phyloP scores from a whole-genome alignment of 2,113 vertebrate genomes.

The Ciconia boyciana region DNA sequence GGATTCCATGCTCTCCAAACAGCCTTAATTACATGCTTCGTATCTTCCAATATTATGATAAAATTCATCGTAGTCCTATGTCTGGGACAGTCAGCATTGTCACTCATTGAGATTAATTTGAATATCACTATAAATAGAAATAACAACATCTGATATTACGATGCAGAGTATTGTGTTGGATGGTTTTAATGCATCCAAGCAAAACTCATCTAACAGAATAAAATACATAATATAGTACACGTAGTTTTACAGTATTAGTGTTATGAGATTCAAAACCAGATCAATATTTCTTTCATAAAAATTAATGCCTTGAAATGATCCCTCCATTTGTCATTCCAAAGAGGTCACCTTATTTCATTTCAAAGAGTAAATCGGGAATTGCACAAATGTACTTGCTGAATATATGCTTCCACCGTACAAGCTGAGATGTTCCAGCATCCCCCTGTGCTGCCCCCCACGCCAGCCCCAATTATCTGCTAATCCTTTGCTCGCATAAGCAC shows the following conservation, averaged over 20 bases:
- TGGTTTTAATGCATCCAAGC: slow-evolving; percentile 1
- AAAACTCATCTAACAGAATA: slow-evolving; percentile 23
- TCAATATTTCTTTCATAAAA: slow-evolving; percentile 58
- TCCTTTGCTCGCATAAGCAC: neutral
- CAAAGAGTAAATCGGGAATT: neutral
- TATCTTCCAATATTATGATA: slow-evolving; percentile 31
- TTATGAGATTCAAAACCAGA: slow-evolving; percentile 30
- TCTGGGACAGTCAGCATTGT: slow-evolving; percentile 27
- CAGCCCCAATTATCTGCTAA: neutral
- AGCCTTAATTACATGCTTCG: slow-evolving; percentile 51
- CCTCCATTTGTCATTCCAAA: slow-evolving; percentile 43
- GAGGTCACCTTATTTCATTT: slow-evolving; percentile 37
- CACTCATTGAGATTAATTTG: slow-evolving; percentile 39
- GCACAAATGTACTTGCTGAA: neutral
- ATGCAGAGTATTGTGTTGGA: neutral
- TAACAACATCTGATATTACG: slow-evolving; percentile 31
- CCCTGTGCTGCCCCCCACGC: neutral
- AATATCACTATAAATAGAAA: slow-evolving; percentile 45
- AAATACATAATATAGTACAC: neutral
- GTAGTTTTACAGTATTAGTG: slow-evolving; percentile 1
- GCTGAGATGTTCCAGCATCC: neutral
- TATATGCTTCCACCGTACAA: neutral
- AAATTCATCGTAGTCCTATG: neutral
- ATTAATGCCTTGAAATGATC: slow-evolving; percentile 41
- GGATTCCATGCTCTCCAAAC: slow-evolving; percentile 38